These are phyloP conservation scores for Acipenser ruthenus DNA, from an alignment of 2,797 vertebrate genomes.

Conservation along the genomic window DNA sequence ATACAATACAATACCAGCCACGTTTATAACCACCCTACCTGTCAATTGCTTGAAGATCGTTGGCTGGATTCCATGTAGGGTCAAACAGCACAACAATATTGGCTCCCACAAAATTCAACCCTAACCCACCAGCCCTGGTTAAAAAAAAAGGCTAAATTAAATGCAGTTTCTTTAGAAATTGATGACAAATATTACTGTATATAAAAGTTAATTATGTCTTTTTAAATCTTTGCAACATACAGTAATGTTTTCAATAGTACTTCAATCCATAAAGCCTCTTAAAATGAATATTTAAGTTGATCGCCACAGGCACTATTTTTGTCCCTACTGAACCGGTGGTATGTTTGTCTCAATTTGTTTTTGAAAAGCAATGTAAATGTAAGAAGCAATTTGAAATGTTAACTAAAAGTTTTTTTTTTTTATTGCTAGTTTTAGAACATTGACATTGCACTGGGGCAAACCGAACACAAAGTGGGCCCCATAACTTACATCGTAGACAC, in stretches of 20 bases:
- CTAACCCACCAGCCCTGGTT: slow-evolving; percentile 84
- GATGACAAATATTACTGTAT: neutral
- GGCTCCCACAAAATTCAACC: slow-evolving; percentile 92
- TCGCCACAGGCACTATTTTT: no score
- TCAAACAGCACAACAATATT: slow-evolving; percentile 92
- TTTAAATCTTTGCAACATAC: no score
- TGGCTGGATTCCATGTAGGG: slow-evolving; percentile 96
- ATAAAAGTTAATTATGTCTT: neutral
- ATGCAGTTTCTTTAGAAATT: neutral
- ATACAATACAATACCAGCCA: no score
- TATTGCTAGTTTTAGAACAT: neutral
- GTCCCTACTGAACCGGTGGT: no score
- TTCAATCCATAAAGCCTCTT: no score
- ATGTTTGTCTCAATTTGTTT: no score
- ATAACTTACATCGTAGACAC: slow-evolving; percentile 90
- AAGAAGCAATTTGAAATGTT: neutral
- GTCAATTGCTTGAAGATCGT: slow-evolving; percentile 94
- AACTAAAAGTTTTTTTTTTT: neutral
- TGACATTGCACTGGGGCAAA: neutral
- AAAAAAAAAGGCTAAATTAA: slow-evolving; percentile 14
- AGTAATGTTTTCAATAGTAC: no score
- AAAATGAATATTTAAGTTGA: no score
- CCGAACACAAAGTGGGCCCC: slow-evolving; percentile 1
- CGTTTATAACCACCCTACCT: slow-evolving; percentile 52
- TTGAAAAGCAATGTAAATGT: neutral